Conservation (phyloP, 2,888 invertebrate genomes). For the Polydesmus complanatus region DNA sequence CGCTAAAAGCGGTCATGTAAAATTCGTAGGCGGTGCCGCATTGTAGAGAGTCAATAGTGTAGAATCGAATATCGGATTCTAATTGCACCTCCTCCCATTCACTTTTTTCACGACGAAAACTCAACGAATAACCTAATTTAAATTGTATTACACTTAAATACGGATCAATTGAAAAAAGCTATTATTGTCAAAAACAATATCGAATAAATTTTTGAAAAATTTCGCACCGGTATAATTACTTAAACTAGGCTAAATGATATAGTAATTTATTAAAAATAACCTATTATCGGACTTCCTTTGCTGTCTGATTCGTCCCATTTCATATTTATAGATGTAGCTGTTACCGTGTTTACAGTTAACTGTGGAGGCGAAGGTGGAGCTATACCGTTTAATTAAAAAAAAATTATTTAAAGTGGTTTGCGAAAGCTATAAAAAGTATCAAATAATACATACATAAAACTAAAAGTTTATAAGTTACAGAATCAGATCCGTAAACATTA, state of each 20-base stretch:
- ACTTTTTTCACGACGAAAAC: constrained; percentile 87
- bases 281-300: constrained; percentile 8
- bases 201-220: constrained; percentile 4
- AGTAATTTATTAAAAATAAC: neutral
- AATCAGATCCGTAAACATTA: constrained; percentile 82
- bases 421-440: neutral
- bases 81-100: constrained; percentile 77
- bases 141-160: neutral
- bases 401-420: neutral
- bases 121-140: constrained; percentile 79
- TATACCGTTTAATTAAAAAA: neutral
- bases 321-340: neutral
- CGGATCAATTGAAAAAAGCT: neutral
- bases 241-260: neutral
- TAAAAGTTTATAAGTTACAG: constrained; percentile 77
- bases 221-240: too few species aligned
- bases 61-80: constrained; percentile 27
- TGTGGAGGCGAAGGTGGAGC: neutral
- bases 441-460: constrained; percentile 50
- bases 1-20: constrained; percentile 79
- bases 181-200: too few species aligned
- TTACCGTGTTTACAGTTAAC: neutral
- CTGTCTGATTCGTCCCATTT: neutral
- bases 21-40: constrained; percentile 90
- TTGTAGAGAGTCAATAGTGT: constrained; percentile 67